Evolutionary conservation across 2,888 invertebrate species (phyloP), one percentile per base, ranked within the genome.

Genomic region (Oscheius sp.): DNA sequence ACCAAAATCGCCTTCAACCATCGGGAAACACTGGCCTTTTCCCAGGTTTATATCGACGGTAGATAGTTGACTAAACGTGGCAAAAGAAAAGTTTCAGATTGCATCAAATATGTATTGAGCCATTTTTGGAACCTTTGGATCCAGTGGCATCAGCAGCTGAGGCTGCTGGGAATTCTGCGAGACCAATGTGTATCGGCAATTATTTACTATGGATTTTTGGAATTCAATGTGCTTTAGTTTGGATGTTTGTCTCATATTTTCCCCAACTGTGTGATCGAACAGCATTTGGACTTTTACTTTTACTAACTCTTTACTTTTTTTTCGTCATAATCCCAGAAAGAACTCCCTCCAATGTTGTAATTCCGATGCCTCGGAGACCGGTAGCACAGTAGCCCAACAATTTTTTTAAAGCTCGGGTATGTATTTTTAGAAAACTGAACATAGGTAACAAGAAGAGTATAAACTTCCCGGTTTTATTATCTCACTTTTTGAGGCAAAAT

Each of bases 221-320:
- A 66, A 66, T 72, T 74, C 76, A 76, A 67, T 39, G 74, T 33
- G 17, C 70, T 17, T 53, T 73, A 3, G 71, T 74, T 6, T 57
- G 66, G 57, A 33, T 69, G 33, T 76, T 74, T 68, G 65, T 76
- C 25, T 74, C 65, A 48, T 71, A 63, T 39, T 74, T 72, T 50
- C 76, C 76, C 1, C 69, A 74, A 20, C 29, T 73, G 3, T 73
- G 71, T 42, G 74, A 76, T 42, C 69, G 71, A 8, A 64, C 73
- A 29, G 74, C 72, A 1, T 52, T 72, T 39, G 65, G 66, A 1
- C 52, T 76, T 6, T 61, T 74, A 20, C 25, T 45, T 39, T 61
- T 74, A 17, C 58, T 76, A 48, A 66, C 61, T 10, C 68, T 73
- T 37, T 76, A 76, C 45, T 74, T 76, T 45, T 58, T 76, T 4